phyloP scores from a whole-genome alignment of 1,140 invertebrate species.

The Caenorhabditis tropicalis region DNA sequence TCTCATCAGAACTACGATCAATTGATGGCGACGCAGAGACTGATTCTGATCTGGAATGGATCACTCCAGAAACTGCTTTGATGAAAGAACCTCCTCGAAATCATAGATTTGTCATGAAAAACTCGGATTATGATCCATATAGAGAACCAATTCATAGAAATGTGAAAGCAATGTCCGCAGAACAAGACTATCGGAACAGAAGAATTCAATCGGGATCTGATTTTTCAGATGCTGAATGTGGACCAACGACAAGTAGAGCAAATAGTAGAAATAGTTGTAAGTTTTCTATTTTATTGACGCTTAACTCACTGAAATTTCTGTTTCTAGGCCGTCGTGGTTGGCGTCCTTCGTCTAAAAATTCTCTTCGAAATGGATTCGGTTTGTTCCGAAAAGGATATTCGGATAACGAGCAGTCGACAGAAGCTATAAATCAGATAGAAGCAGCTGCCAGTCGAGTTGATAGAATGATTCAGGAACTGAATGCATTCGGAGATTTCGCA shows the following conservation, averaged over 20 bases:
- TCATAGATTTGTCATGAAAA: conserved; percentile 32
- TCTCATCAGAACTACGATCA: conserved; percentile 70
- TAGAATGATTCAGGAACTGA: conserved; percentile 64
- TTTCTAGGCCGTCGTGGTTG: conserved; percentile 59
- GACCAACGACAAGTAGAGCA: background rate
- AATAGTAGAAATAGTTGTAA: conserved; percentile 28
- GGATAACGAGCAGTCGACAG: background rate
- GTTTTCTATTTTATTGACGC: background rate
- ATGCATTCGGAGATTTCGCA: conserved; percentile 57
- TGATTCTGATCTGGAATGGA: conserved; percentile 70
- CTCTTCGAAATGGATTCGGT: conserved; percentile 58
- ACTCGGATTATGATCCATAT: conserved; percentile 53
- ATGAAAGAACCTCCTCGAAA: conserved; percentile 49
- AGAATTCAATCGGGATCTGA: conserved; percentile 10
- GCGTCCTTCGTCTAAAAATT: conserved; percentile 47
- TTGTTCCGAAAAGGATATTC: conserved; percentile 12
- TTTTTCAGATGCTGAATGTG: conserved; percentile 25
- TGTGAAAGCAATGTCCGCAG: conserved; percentile 1
- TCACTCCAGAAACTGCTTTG: conserved; percentile 68
- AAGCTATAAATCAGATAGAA: conserved; percentile 60
- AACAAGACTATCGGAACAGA: conserved; percentile 33
- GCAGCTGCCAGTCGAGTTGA: conserved; percentile 66
- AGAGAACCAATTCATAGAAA: background rate
- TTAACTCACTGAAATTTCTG: background rate
- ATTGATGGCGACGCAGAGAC: conserved; percentile 68